Conservation (phyloP, 2,888 invertebrate species). For the Drosophila cognata region DNA sequence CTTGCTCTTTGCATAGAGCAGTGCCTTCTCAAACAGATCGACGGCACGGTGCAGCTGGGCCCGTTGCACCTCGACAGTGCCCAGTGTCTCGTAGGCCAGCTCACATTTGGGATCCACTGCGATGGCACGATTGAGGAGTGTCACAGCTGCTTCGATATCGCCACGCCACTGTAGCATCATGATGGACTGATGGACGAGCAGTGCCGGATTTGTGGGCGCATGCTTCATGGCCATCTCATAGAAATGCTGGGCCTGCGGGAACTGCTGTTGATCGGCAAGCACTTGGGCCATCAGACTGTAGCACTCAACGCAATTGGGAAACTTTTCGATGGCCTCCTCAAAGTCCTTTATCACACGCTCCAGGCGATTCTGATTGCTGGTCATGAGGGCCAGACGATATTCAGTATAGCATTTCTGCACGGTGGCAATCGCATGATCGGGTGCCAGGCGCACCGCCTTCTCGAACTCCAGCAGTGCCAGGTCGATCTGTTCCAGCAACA, state of each 20-base stretch:
- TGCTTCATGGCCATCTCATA: constrained; percentile 92
- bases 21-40: constrained; percentile 94
- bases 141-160: constrained; percentile 91
- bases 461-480: constrained; percentile 93
- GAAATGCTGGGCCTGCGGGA: constrained; percentile 92
- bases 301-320: constrained; percentile 94
- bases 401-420: constrained; percentile 96
- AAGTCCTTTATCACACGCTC: constrained; percentile 90
- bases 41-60: constrained; percentile 93
- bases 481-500: constrained; percentile 92
- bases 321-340: constrained; percentile 90
- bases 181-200: constrained; percentile 94
- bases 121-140: constrained; percentile 92
- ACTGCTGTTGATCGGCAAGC: constrained; percentile 93
- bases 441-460: constrained; percentile 92
- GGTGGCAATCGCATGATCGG: constrained; percentile 93
- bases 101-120: constrained; percentile 96
- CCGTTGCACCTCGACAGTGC: constrained; percentile 96
- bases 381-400: constrained; percentile 89
- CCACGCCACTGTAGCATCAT: constrained; percentile 94
- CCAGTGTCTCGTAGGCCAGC: constrained; percentile 97
- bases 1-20: constrained; percentile 93
- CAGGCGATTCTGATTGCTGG: constrained; percentile 87
- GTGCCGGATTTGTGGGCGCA: constrained; percentile 93
- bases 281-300: constrained; percentile 96